Conservation (phyloP, 2,113 vertebrate genomes). For the Apteryx mantelli region DNA sequence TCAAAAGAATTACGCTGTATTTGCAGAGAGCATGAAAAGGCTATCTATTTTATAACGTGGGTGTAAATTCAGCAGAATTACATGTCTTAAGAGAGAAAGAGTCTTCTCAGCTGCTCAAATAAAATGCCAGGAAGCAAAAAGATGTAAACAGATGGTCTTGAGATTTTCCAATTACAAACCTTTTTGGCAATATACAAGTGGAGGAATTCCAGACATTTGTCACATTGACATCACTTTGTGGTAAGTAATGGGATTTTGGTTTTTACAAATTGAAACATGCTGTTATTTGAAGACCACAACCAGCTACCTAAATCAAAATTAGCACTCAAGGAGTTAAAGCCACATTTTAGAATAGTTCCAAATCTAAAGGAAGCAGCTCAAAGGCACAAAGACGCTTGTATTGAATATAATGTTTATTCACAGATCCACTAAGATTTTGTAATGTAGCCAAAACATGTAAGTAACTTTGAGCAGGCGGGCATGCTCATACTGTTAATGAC, state of each 20-base stretch:
- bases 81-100: not conserved
- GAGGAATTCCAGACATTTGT: constrained; percentile 59
- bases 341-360: not conserved
- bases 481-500: not conserved
- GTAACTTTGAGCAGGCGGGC: not conserved
- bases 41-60: not conserved
- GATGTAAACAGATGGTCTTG: constrained; percentile 60
- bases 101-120: not conserved
- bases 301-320: not conserved
- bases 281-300: not conserved
- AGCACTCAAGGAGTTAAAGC: not conserved
- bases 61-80: constrained; percentile 38
- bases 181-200: constrained; percentile 50
- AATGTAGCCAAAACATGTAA: not conserved
- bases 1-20: not conserved
- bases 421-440: not conserved
- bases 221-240: not conserved
- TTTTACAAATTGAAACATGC: not conserved
- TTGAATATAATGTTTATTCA: constrained; percentile 12
- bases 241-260: constrained; percentile 32
- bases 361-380: not conserved
- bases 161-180: constrained; percentile 58
- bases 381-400: not conserved
- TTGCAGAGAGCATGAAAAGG: constrained; percentile 26
- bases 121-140: constrained; percentile 17